Conservation (phyloP, 2,888 invertebrate genomes). For the Megaustenia siamemsis region DNA sequence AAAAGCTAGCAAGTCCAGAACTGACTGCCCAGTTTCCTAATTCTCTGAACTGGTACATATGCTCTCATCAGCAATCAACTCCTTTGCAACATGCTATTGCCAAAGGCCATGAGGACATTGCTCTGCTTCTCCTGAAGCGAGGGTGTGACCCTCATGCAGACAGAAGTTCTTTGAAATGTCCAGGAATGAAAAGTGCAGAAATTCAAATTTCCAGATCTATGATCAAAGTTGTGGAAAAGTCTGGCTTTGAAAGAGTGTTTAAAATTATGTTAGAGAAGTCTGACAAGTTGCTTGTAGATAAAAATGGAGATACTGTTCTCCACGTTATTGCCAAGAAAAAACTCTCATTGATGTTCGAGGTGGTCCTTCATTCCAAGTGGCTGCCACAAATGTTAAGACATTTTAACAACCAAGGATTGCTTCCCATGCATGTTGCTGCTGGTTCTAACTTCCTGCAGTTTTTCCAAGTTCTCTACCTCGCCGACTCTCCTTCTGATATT, state of each 20-base stretch:
- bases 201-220: constrained; percentile 20
- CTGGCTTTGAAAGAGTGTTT: constrained; percentile 46
- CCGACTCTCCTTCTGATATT: not conserved
- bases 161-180: not conserved
- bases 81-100: constrained; percentile 39
- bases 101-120: constrained; percentile 38
- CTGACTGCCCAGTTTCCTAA: constrained; percentile 11
- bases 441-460: constrained; percentile 39
- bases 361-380: constrained; percentile 6
- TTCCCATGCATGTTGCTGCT: constrained; percentile 45
- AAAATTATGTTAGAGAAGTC: constrained; percentile 34
- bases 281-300: constrained; percentile 41
- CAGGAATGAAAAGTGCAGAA: constrained; percentile 19
- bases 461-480: constrained; percentile 30
- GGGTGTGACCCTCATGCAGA: constrained; percentile 46
- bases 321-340: constrained; percentile 42
- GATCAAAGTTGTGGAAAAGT: constrained; percentile 32
- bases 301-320: constrained; percentile 42
- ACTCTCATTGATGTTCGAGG: constrained; percentile 22
- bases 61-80: constrained; percentile 32
- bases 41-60: constrained; percentile 38
- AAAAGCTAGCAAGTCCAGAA: constrained; percentile 8
- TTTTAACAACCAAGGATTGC: constrained; percentile 42
- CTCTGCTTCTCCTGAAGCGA: constrained; percentile 23
- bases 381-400: constrained; percentile 29